phyloP scores from a whole-genome alignment of 2,797 vertebrate species.

The Myotis pilosus region DNA sequence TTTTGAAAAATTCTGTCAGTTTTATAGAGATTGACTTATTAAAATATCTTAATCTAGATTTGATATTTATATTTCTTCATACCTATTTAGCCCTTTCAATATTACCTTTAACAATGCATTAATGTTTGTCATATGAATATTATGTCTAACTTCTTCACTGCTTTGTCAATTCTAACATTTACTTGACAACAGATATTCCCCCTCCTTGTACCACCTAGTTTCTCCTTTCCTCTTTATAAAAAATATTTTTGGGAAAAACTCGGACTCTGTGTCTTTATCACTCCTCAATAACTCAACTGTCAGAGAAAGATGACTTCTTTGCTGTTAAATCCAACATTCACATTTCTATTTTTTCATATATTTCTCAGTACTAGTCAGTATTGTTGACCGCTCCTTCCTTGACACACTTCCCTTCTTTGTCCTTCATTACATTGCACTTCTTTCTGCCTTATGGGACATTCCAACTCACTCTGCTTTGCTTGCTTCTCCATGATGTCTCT shows the following conservation, averaged over 20 bases:
- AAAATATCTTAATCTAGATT: background rate
- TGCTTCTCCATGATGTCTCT: background rate
- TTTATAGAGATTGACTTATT: background rate
- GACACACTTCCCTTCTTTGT: background rate
- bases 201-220: background rate
- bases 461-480: background rate
- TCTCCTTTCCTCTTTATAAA: background rate
- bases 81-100: slow-evolving; percentile 12
- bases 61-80: slow-evolving; percentile 12
- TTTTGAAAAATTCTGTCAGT: slow-evolving; percentile 43
- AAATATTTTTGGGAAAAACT: background rate
- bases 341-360: background rate
- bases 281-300: background rate
- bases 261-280: background rate
- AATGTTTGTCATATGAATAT: background rate
- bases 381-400: background rate
- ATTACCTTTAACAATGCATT: slow-evolving; percentile 8
- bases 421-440: background rate
- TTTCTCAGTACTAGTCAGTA: background rate
- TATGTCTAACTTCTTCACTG: background rate
- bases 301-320: background rate
- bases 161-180: background rate
- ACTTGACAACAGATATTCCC: background rate
- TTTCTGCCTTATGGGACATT: background rate
- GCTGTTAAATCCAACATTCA: background rate